phyloP scores from a whole-genome alignment of 1,140 invertebrate species.

The Drosophila suzukii region DNA sequence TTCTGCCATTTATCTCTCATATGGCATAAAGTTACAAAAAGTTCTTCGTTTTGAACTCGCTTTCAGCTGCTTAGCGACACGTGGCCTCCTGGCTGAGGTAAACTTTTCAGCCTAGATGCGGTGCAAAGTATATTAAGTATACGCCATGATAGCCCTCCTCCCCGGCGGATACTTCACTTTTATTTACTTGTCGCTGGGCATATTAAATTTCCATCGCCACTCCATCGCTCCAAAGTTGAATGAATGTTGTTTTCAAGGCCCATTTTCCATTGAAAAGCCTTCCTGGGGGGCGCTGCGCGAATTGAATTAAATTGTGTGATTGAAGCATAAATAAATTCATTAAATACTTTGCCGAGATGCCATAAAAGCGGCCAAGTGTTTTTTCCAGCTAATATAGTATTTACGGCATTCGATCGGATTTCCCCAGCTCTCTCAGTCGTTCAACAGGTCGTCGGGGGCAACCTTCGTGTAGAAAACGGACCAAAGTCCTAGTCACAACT shows the following conservation, averaged over 20 bases:
- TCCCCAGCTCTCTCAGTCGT: neutral
- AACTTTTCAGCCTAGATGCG: conserved; percentile 23
- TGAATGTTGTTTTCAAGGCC: conserved; percentile 53
- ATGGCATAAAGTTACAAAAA: conserved; percentile 41
- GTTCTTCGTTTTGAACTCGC: conserved; percentile 33
- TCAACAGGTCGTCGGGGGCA: conserved; percentile 56
- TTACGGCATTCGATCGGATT: conserved; percentile 25
- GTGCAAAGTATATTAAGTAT: conserved; percentile 59
- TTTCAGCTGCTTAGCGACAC: conserved; percentile 56
- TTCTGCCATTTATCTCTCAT: conserved; percentile 51
- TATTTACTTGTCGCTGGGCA: conserved; percentile 59
- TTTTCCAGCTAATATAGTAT: conserved; percentile 17
- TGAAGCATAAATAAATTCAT: conserved; percentile 76
- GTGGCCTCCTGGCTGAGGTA: conserved; percentile 24
- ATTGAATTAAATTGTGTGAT: conserved; percentile 76
- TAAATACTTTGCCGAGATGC: conserved; percentile 41
- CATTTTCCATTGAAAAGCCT: conserved; percentile 49
- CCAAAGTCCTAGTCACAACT: conserved; percentile 41
- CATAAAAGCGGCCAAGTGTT: conserved; percentile 8
- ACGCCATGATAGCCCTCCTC: conserved; percentile 45
- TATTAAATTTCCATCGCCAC: conserved; percentile 49
- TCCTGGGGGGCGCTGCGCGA: conserved; percentile 23
- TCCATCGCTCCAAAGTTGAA: conserved; percentile 20
- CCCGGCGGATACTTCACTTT: conserved; percentile 55
- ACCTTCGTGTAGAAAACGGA: neutral